Percentiles rank a stretch among this genome's conserved stretches.
Evolutionary conservation across 2,797 vertebrate genomes (phyloP).

Genomic region (Hydrophis major): DNA sequence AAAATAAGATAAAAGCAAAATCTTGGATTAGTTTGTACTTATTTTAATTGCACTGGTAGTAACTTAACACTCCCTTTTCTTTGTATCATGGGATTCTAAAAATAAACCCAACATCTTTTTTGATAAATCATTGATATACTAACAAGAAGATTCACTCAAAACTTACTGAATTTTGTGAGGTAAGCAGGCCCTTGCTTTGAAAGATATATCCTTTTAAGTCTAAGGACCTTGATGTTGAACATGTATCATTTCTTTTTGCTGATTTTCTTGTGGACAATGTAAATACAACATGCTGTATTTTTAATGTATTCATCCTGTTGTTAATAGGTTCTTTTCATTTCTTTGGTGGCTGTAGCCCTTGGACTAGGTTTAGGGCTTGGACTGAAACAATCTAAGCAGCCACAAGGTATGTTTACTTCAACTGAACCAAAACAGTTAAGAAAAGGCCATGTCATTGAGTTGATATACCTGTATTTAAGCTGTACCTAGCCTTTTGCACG

Average conservation of each 20-base stretch:
- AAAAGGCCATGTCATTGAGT: not conserved
- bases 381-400: constrained; percentile 42
- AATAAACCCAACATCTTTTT: not conserved
- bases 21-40: not conserved
- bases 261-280: not conserved
- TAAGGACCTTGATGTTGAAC: not conserved
- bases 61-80: not conserved
- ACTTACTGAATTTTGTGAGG: not conserved
- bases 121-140: not conserved
- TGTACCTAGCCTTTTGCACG: not conserved
- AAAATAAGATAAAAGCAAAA: not conserved
- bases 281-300: not conserved
- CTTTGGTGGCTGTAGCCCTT: constrained; percentile 71
- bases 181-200: not conserved
- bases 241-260: not conserved
- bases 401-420: constrained; percentile 63
- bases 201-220: not conserved
- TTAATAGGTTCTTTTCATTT: constrained; percentile 70
- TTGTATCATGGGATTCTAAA: not conserved
- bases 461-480: not conserved
- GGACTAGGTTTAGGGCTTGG: constrained; percentile 75
- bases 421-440: not conserved
- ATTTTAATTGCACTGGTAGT: not conserved
- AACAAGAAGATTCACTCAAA: not conserved
- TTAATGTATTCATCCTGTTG: constrained; percentile 31